Evolutionary conservation across 2,113 vertebrate species (phyloP).

Genomic region (Erythrocercus mccallii): DNA sequence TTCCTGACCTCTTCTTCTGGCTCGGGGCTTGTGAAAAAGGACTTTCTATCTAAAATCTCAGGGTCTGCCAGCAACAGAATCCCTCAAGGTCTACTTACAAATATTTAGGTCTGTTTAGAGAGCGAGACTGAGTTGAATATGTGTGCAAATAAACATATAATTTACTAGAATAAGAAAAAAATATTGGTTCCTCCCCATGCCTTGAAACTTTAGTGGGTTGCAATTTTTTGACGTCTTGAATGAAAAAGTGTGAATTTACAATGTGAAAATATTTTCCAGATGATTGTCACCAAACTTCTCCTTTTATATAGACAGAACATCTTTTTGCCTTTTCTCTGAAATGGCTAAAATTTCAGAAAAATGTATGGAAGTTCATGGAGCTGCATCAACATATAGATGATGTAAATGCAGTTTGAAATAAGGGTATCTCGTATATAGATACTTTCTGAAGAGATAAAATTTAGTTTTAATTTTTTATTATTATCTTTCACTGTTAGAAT

Average conservation of each 20-base stretch:
- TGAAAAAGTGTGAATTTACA: neutral
- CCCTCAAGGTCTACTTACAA: too few species aligned
- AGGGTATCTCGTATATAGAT: neutral
- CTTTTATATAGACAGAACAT: neutral
- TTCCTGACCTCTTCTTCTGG: too few species aligned
- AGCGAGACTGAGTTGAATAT: neutral
- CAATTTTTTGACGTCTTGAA: neutral
- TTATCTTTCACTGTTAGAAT: neutral
- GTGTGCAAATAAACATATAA: neutral
- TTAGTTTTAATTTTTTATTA: neutral
- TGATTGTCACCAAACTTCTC: neutral
- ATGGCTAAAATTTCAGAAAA: neutral
- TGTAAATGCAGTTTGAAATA: neutral
- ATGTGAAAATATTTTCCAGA: neutral
- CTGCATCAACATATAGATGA: neutral
- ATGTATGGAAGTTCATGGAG: neutral
- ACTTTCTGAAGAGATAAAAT: neutral
- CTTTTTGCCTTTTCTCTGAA: neutral
- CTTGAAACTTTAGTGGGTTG: neutral
- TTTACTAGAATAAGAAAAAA: neutral
- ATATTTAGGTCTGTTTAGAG: neutral
- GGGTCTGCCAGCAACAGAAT: too few species aligned
- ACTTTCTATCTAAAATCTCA: too few species aligned
- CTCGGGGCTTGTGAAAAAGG: too few species aligned
- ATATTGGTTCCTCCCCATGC: accelerated